phyloP scores from a whole-genome alignment of 2,888 invertebrate species.

The Thymelicus sylvestris region DNA sequence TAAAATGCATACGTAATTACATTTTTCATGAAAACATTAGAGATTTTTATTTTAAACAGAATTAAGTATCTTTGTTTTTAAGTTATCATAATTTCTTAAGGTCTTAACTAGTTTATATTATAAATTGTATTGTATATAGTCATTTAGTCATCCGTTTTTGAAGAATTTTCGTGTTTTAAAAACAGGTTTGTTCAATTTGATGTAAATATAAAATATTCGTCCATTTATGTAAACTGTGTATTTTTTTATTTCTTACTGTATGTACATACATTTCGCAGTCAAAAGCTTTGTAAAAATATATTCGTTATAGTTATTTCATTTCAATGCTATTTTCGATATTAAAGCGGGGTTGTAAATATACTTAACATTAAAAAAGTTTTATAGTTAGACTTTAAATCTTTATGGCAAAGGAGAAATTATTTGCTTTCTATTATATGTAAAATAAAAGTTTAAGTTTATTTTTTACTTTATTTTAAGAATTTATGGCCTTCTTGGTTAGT shows the following conservation, averaged over 20 bases:
- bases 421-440: background rate
- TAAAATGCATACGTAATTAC: constrained; percentile 6
- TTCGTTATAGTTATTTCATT: background rate
- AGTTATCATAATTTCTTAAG: too few relatives aligned
- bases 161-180: constrained; percentile 29
- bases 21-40: background rate
- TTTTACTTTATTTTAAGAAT: too few relatives aligned
- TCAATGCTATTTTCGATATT: background rate
- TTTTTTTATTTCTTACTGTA: background rate
- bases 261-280: background rate
- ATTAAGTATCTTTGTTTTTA: background rate
- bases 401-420: background rate
- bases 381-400: too few relatives aligned
- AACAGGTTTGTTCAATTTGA: constrained; percentile 17
- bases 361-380: too few relatives aligned
- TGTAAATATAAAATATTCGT: constrained; percentile 29
- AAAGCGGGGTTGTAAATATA: background rate
- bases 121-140: background rate
- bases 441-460: too few relatives aligned
- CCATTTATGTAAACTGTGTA: constrained; percentile 10
- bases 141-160: constrained; percentile 17
- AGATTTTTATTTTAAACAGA: background rate
- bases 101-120: too few relatives aligned
- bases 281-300: too few relatives aligned
- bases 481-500: too few relatives aligned